These are phyloP conservation scores for Idaea biselata DNA, from an alignment of 2,888 invertebrate genomes.

Conservation along the genomic window DNA sequence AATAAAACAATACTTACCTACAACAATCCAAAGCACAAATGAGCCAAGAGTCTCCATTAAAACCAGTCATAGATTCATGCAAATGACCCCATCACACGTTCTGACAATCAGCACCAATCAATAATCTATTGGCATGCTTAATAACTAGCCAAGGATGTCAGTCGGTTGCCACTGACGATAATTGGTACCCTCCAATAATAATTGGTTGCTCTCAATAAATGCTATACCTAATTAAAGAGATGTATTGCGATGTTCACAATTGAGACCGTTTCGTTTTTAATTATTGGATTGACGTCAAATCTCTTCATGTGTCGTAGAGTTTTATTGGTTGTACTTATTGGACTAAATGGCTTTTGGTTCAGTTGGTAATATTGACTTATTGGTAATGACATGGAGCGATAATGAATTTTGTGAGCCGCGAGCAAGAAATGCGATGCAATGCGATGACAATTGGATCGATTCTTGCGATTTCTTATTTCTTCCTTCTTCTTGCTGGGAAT, in stretches of 20 bases:
- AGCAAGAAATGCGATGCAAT: no score
- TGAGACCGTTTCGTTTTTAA: slow-evolving; percentile 36
- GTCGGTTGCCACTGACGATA: slow-evolving; percentile 55
- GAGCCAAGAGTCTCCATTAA: slow-evolving; percentile 67
- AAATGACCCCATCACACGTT: slow-evolving; percentile 61
- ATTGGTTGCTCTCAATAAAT: slow-evolving; percentile 62
- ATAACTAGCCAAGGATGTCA: slow-evolving; percentile 75
- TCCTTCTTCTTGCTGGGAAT: no score
- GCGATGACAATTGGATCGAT: no score
- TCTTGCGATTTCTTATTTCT: no score
- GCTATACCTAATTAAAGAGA: slow-evolving; percentile 71
- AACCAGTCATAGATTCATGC: slow-evolving; percentile 70
- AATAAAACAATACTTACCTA: slow-evolving; percentile 1
- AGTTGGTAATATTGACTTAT: no score
- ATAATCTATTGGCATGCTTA: slow-evolving; percentile 77
- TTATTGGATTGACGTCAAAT: slow-evolving; percentile 12
- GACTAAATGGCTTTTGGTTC: no score
- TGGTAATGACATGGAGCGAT: no score
- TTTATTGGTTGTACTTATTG: not conserved
- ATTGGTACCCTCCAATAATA: slow-evolving; percentile 64
- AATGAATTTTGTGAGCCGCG: no score
- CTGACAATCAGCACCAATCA: slow-evolving; percentile 79
- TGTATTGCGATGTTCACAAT: slow-evolving; percentile 37
- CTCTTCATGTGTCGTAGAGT: not conserved
- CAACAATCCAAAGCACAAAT: slow-evolving; percentile 57